These are phyloP conservation scores for Ginglymostoma cirratum DNA, from an alignment of 2,113 vertebrate genomes.

Conservation along the genomic window DNA sequence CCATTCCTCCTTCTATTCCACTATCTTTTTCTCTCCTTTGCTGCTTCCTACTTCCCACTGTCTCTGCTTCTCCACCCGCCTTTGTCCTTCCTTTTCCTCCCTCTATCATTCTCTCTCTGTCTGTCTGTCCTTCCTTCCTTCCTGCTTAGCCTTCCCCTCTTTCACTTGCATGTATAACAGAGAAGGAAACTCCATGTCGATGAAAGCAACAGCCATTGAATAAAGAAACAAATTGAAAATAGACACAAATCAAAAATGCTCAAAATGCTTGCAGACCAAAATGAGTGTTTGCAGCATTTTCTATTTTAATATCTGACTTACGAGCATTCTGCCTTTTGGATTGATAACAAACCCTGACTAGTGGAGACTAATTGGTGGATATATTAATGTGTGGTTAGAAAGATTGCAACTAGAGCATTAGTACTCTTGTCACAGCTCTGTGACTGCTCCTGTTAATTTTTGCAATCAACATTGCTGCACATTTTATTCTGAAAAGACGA, in stretches of 20 bases:
- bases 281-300: not conserved
- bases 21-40: not conserved
- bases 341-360: not conserved
- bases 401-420: not conserved
- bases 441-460: constrained; percentile 8
- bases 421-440: not conserved
- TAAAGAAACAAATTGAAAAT: not conserved
- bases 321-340: not conserved
- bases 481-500: not conserved
- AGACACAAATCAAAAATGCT: not conserved
- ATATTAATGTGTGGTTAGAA: not conserved
- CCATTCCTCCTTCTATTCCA: not conserved
- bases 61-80: not conserved
- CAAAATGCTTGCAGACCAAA: not conserved
- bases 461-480: not conserved
- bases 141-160: not conserved
- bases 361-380: not conserved
- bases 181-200: not conserved
- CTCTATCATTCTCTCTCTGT: not conserved
- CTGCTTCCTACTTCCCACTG: not conserved
- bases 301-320: not conserved
- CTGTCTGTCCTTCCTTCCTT: not conserved
- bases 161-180: not conserved
- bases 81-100: not conserved
- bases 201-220: not conserved